A percentile compares a stretch with the other conserved stretches of the same genome.
Evolutionary conservation across 2,113 vertebrate species (phyloP).

Genomic region (Gasterosteus nipponicus): DNA sequence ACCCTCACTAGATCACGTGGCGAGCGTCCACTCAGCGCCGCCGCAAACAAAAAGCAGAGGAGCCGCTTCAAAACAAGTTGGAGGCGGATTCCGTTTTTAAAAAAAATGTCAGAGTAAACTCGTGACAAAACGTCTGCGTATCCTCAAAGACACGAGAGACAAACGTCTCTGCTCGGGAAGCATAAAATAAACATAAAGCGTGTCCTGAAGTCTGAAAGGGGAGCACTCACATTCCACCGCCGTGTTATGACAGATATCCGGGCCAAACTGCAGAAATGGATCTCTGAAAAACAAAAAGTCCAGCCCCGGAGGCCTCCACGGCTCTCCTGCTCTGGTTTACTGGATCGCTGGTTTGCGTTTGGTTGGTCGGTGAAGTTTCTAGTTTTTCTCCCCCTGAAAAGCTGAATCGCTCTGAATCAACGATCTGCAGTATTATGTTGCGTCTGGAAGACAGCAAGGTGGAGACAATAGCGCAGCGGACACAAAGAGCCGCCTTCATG

Average conservation of each 20-base stretch:
- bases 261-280: slow-evolving; percentile 50
- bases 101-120: slow-evolving; percentile 3
- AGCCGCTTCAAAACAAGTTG: neutral
- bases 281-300: slow-evolving; percentile 47
- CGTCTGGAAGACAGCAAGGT: slow-evolving; percentile 61
- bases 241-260: slow-evolving; percentile 67
- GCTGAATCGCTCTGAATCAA: slow-evolving; percentile 25
- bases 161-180: slow-evolving; percentile 65
- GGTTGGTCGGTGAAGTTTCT: slow-evolving; percentile 17
- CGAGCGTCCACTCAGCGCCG: slow-evolving; percentile 2
- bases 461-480: slow-evolving; percentile 68
- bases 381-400: slow-evolving; percentile 1
- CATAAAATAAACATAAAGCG: slow-evolving; percentile 73
- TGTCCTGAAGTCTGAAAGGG: slow-evolving; percentile 52
- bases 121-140: slow-evolving; percentile 19
- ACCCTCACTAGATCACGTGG: neutral
- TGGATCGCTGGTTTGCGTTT: neutral
- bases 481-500: slow-evolving; percentile 74
- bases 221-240: slow-evolving; percentile 57
- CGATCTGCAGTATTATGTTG: slow-evolving; percentile 67
- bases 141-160: slow-evolving; percentile 41
- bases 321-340: slow-evolving; percentile 7
- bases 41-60: neutral
- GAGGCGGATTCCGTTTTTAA: slow-evolving; percentile 7
- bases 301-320: neutral